A percentile compares a stretch with the other conserved stretches of the same genome.
These are phyloP conservation scores for Rhabdophis nuchalis DNA, from an alignment of 2,797 vertebrate genomes.

Conservation along the genomic window DNA sequence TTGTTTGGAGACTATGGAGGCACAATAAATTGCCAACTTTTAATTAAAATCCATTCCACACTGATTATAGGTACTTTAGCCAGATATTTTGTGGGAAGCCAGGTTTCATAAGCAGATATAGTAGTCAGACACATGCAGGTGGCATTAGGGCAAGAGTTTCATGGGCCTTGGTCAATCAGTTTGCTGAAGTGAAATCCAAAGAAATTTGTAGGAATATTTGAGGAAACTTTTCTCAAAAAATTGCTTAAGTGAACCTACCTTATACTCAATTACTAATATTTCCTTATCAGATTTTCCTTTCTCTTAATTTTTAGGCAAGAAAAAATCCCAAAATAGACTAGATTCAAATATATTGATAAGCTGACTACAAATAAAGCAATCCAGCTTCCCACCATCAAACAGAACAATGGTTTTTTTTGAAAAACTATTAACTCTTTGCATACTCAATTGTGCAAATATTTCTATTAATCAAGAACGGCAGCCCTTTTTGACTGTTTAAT, in stretches of 20 bases:
- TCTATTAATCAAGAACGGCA: background rate
- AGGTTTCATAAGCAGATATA: background rate
- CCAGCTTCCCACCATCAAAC: background rate
- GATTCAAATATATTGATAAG: background rate
- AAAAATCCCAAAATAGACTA: background rate
- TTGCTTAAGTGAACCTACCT: background rate
- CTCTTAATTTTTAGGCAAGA: background rate
- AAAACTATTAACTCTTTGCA: background rate
- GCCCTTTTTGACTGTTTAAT: no score
- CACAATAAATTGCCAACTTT: background rate
- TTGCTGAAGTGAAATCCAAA: background rate
- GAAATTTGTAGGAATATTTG: background rate
- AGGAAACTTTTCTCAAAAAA: background rate
- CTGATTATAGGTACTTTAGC: background rate
- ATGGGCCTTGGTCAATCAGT: background rate
- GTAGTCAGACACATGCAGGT: rapidly evolving
- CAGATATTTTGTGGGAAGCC: background rate
- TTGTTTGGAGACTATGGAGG: background rate
- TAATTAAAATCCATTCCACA: background rate
- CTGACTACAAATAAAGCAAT: background rate
- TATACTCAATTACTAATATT: background rate
- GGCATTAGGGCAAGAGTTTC: background rate
- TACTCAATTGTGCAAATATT: background rate
- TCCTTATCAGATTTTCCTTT: background rate
- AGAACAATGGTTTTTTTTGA: background rate